Conservation (phyloP, 64 coral and sea anemone species). For the Montipora foliosa region DNA sequence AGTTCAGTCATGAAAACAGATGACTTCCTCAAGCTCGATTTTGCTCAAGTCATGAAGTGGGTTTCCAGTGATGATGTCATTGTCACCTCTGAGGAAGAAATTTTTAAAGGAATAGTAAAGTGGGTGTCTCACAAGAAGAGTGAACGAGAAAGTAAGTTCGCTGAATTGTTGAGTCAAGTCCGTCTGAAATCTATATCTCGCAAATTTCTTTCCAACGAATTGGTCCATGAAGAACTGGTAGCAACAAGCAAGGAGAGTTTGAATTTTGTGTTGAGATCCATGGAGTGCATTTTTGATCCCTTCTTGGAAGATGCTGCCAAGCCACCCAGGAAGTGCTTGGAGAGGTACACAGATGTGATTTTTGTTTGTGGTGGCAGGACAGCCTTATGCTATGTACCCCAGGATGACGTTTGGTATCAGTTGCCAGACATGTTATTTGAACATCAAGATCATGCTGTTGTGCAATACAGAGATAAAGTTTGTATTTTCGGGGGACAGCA, state of each 20-base stretch:
- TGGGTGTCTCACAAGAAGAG: constrained; percentile 9
- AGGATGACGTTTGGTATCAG: not conserved
- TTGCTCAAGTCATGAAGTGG: not conserved
- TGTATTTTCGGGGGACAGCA: not conserved
- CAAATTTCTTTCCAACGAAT: not conserved
- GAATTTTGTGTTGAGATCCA: constrained; percentile 1
- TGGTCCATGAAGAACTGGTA: not conserved
- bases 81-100: constrained; percentile 5
- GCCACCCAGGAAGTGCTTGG: not conserved
- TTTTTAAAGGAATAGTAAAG: constrained; percentile 17
- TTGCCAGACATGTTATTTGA: not conserved
- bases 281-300: not conserved
- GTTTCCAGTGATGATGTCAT: constrained; percentile 19
- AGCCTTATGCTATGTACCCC: not conserved
- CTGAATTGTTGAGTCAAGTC: not conserved
- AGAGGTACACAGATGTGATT: not conserved
- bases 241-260: not conserved
- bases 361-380: constrained; percentile 27
- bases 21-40: constrained; percentile 10
- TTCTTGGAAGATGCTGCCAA: accelerated
- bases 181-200: not conserved
- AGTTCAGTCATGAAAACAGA: constrained; percentile 2
- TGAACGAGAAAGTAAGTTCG: not conserved
- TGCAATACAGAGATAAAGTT: not conserved
- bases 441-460: not conserved